Evolutionary conservation across 1,140 invertebrate genomes (phyloP).

Genomic region (Planococcus citri): DNA sequence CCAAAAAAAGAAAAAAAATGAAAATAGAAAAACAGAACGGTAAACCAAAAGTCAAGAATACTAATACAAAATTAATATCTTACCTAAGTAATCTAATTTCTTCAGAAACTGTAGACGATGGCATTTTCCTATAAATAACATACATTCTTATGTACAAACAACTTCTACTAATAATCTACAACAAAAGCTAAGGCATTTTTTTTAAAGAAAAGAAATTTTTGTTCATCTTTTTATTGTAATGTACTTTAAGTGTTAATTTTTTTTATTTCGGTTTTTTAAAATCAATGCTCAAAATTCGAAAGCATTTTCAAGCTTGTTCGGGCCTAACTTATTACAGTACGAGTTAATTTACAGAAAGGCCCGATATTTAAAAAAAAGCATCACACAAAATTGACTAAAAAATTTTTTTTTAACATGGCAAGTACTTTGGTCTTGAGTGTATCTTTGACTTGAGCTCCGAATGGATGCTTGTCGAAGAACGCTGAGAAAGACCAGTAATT

Average conservation of each 20-base stretch:
- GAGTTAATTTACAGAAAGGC: not conserved
- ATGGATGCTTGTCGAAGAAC: too few species aligned
- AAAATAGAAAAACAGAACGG: too few species aligned
- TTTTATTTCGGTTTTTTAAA: not conserved
- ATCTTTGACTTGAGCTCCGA: too few species aligned
- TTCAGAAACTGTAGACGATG: slow-evolving; percentile 12
- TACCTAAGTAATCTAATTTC: slow-evolving; percentile 16
- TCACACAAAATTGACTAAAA: too few species aligned
- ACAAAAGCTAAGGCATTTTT: slow-evolving; percentile 12
- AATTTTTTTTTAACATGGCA: too few species aligned
- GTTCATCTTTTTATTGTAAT: too few species aligned
- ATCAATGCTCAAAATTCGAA: not conserved
- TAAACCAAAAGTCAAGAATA: too few species aligned
- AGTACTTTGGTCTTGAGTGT: too few species aligned
- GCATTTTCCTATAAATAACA: slow-evolving; percentile 19
- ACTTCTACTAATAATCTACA: slow-evolving; percentile 18
- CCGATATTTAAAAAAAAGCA: not conserved
- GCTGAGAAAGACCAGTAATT: too few species aligned
- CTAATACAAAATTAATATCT: not conserved
- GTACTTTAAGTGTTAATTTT: not conserved
- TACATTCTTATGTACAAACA: slow-evolving; percentile 16
- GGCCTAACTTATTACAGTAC: not conserved
- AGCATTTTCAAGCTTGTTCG: not conserved
- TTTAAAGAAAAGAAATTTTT: too few species aligned
- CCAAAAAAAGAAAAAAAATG: not conserved